Conservation (phyloP, 2,797 vertebrate genomes). For the Eulemur mongoz region DNA sequence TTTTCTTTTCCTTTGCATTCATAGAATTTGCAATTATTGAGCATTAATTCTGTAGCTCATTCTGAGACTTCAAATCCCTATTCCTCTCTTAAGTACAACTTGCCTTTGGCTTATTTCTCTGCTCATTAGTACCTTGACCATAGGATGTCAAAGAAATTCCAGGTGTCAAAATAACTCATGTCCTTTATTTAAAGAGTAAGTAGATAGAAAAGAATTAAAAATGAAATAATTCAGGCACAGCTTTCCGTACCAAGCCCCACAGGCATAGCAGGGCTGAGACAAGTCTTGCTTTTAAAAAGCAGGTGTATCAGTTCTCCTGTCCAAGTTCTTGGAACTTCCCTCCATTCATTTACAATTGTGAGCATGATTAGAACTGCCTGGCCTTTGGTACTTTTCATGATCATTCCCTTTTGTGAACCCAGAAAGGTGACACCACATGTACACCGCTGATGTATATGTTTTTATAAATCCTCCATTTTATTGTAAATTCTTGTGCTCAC, state of each 20-base stretch:
- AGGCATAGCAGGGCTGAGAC: slow-evolving; percentile 1
- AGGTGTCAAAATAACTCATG: not conserved
- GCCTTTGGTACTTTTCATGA: not conserved
- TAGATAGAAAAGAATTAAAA: slow-evolving; percentile 56
- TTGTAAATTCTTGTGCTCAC: not conserved
- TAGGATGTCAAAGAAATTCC: slow-evolving; percentile 8
- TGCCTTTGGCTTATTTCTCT: slow-evolving; percentile 27
- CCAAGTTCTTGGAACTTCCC: not conserved
- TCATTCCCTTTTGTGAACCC: not conserved
- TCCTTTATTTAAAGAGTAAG: slow-evolving; percentile 54
- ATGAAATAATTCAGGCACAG: slow-evolving; percentile 37
- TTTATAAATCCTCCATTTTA: not conserved
- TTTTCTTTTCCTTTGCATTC: not conserved
- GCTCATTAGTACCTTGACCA: not conserved
- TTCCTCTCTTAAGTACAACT: not conserved
- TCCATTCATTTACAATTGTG: not conserved
- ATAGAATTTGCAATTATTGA: slow-evolving; percentile 4
- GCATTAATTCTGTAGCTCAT: not conserved
- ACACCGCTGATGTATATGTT: not conserved
- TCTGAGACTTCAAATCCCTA: not conserved
- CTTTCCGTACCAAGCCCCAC: not conserved
- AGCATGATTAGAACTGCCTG: not conserved
- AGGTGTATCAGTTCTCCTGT: not conserved
- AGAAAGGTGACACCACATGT: not conserved
- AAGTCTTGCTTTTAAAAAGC: slow-evolving; percentile 7